phyloP scores from a whole-genome alignment of 2,797 vertebrate species.

The Hippoglossus hippoglossus region DNA sequence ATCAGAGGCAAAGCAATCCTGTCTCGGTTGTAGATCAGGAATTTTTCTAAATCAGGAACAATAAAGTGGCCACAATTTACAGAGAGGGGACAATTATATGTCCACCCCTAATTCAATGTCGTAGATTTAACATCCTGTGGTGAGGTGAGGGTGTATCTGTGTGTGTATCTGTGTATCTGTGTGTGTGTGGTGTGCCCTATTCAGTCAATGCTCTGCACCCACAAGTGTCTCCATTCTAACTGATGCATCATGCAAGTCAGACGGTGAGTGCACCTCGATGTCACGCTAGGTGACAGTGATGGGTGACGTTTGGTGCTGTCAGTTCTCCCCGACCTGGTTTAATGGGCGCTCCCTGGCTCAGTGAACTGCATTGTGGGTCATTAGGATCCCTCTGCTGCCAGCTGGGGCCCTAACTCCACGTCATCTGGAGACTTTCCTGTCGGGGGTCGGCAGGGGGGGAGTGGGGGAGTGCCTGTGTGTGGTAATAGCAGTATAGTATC shows the following conservation, averaged over 20 bases:
- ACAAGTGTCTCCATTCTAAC: slow-evolving; percentile 22
- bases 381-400: slow-evolving; percentile 73
- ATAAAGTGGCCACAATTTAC: too few species aligned
- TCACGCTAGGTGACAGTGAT: slow-evolving; percentile 61
- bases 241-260: slow-evolving; percentile 39
- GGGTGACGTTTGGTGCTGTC: slow-evolving; percentile 50
- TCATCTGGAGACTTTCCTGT: slow-evolving; percentile 35
- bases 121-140: too few species aligned
- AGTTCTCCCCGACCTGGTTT: slow-evolving; percentile 41
- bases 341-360: slow-evolving; percentile 79
- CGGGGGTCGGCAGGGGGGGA: slow-evolving; percentile 12
- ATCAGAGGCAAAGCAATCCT: too few species aligned
- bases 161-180: background rate
- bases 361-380: slow-evolving; percentile 75
- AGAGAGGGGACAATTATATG: too few species aligned
- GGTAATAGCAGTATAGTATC: slow-evolving; percentile 40
- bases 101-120: too few species aligned
- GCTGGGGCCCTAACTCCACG: slow-evolving; percentile 67
- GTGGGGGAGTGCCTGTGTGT: slow-evolving; percentile 14
- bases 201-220: background rate
- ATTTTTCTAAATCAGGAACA: too few species aligned
- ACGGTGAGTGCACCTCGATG: slow-evolving; percentile 28
- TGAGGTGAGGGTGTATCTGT: too few species aligned
- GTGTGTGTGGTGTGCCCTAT: background rate
- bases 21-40: too few species aligned